phyloP scores from a whole-genome alignment of 2,113 vertebrate species.

The Mastomys coucha region DNA sequence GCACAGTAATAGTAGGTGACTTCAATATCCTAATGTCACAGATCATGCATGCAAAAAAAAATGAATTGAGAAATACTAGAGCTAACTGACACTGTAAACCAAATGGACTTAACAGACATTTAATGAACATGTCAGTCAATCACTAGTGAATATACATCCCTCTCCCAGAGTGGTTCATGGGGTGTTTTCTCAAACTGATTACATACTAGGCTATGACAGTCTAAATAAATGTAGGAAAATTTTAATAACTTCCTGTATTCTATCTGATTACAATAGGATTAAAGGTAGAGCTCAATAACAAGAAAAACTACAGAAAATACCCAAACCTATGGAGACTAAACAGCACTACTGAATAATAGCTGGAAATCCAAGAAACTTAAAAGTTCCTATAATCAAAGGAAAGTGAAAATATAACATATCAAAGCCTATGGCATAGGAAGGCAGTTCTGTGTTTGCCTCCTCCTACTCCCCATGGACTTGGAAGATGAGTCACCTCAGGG shows the following conservation, averaged over 20 bases:
- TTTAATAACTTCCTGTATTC: neutral
- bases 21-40: neutral
- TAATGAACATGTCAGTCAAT: neutral
- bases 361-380: neutral
- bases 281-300: neutral
- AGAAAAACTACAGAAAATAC: neutral
- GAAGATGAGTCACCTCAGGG: neutral
- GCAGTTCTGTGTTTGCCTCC: neutral
- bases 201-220: neutral
- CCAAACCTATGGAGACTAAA: neutral
- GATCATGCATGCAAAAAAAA: neutral
- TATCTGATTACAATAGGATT: neutral
- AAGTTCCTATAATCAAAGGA: neutral
- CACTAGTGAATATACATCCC: neutral
- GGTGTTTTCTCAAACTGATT: neutral
- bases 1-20: neutral
- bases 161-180: neutral
- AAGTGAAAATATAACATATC: neutral
- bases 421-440: neutral
- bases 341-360: neutral
- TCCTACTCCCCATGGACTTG: too few species aligned
- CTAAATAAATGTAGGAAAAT: neutral
- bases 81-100: neutral
- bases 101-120: neutral
- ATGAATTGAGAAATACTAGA: neutral